phyloP scores from a whole-genome alignment of 2,888 invertebrate genomes.

The Yponomeuta cagnagella region DNA sequence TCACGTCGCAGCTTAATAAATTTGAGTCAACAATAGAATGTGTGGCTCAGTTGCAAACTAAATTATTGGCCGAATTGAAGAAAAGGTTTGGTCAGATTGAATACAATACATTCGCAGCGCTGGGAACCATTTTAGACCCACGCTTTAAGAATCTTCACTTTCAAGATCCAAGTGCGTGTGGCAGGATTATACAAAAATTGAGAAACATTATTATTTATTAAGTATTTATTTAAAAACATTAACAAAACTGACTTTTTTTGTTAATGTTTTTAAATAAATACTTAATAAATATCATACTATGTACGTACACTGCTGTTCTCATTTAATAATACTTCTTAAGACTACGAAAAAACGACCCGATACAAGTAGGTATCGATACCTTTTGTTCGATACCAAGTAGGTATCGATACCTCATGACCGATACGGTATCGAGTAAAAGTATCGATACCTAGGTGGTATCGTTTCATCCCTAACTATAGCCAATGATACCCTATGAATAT shows the following conservation, averaged over 20 bases:
- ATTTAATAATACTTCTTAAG: constrained; percentile 4
- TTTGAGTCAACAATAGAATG: constrained; percentile 13
- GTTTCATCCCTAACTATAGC: constrained; percentile 8
- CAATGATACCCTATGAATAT: too few relatives aligned
- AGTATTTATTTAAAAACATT: too few relatives aligned
- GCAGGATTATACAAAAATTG: constrained; percentile 26
- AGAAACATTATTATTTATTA: constrained; percentile 19
- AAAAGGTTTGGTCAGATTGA: constrained; percentile 23
- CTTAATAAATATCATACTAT: neutral
- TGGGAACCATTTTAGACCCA: constrained; percentile 21
- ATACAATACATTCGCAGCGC: constrained; percentile 22
- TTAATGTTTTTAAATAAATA: constrained; percentile 1
- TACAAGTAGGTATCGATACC: constrained; percentile 14
- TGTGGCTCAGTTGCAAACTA: constrained; percentile 16
- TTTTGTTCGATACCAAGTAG: too few relatives aligned
- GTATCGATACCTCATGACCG: constrained; percentile 14
- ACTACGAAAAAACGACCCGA: constrained; percentile 11
- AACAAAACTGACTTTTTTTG: constrained; percentile 9
- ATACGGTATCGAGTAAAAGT: constrained; percentile 12
- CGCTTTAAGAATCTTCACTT: constrained; percentile 22
- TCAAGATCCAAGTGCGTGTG: constrained; percentile 23
- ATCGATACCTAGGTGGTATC: constrained; percentile 13
- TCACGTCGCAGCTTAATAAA: constrained; percentile 20
- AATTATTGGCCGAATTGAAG: constrained; percentile 20
- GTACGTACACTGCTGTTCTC: constrained; percentile 12